Evolutionary conservation across 2,113 vertebrate species (phyloP).

Genomic region (Athene noctua): DNA sequence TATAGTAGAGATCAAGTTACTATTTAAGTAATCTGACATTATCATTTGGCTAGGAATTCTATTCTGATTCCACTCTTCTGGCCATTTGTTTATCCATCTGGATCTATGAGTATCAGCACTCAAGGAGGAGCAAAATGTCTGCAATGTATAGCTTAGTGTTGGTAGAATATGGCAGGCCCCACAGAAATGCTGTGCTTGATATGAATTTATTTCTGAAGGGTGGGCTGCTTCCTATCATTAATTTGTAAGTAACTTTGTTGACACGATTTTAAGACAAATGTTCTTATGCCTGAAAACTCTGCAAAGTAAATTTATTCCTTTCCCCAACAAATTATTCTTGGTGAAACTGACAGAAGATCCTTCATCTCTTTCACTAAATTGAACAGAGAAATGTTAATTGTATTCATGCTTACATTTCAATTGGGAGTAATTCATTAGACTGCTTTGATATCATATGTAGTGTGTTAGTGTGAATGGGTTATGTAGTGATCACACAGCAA

Average conservation of each 20-base stretch:
- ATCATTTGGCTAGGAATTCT: constrained; percentile 4
- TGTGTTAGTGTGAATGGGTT: not conserved
- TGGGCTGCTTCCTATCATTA: not conserved
- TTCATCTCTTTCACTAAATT: not conserved
- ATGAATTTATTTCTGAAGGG: not conserved
- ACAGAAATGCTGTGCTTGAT: not conserved
- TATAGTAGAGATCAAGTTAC: not conserved
- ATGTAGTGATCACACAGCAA: not conserved
- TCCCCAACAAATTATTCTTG: not conserved
- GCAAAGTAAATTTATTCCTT: not conserved
- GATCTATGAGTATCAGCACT: not conserved
- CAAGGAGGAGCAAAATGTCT: not conserved
- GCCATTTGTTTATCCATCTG: not conserved
- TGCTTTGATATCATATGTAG: not conserved
- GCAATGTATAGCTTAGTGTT: not conserved
- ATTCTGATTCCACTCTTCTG: not conserved
- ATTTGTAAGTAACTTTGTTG: not conserved
- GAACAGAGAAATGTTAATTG: not conserved
- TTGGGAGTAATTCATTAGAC: not conserved
- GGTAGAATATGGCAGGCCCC: not conserved
- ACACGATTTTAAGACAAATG: not conserved
- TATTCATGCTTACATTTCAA: not conserved
- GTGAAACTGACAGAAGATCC: not conserved
- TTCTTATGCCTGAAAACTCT: not conserved
- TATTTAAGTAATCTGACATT: not conserved